Conservation (phyloP, 2,888 invertebrate genomes). For the Epinotia bilunana region DNA sequence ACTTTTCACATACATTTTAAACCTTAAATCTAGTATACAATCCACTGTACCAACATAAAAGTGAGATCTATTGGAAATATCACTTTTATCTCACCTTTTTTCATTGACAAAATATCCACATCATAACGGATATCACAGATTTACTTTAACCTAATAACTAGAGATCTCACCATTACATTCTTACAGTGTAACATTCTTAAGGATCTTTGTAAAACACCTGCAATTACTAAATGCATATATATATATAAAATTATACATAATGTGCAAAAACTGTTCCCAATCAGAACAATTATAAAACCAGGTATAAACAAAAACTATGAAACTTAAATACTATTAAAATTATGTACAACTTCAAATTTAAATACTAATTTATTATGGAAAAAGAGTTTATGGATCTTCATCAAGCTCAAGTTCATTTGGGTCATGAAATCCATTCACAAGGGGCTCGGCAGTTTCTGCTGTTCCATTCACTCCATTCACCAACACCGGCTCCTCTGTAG, state of each 20-base stretch:
- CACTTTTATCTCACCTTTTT: conserved; percentile 54
- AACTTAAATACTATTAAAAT: conserved; percentile 39
- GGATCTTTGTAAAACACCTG: conserved; percentile 52
- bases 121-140: conserved; percentile 64
- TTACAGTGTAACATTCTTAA: conserved; percentile 56
- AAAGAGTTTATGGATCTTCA: conserved; percentile 40
- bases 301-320: conserved; percentile 39
- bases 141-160: conserved; percentile 45
- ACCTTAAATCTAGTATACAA: conserved; percentile 52
- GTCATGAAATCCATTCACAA: conserved; percentile 76
- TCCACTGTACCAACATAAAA: conserved; percentile 71
- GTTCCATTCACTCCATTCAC: conserved; percentile 62
- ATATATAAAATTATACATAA: conserved; percentile 46
- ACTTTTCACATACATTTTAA: conserved; percentile 48
- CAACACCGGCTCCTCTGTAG: conserved; percentile 54
- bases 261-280: conserved; percentile 31
- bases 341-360: conserved; percentile 39
- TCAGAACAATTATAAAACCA: conserved; percentile 33
- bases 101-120: conserved; percentile 66
- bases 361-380: conserved; percentile 29
- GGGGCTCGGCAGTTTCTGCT: conserved; percentile 57
- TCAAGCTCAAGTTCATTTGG: conserved; percentile 53
- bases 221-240: conserved; percentile 59
- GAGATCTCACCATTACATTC: conserved; percentile 76
- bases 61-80: conserved; percentile 70